These are phyloP conservation scores for Macropodus opercularis DNA, from an alignment of 2,797 vertebrate genomes.

Conservation along the genomic window DNA sequence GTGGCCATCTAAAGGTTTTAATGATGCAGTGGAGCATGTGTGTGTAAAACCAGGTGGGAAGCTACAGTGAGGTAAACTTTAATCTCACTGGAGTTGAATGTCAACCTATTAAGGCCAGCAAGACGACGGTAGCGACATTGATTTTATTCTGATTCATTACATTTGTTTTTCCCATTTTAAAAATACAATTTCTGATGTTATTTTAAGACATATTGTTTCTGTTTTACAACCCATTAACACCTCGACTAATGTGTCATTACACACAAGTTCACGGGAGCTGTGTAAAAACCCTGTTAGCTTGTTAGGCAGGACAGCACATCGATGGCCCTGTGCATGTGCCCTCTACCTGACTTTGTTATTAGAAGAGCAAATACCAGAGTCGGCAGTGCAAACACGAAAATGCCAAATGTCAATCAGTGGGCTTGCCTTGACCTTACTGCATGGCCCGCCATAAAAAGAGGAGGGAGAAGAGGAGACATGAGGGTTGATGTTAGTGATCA, in stretches of 20 bases:
- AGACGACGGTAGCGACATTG: constrained; percentile 21
- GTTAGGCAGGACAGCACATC: constrained; percentile 41
- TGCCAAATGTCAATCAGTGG: constrained; percentile 68
- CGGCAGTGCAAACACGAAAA: constrained; percentile 60
- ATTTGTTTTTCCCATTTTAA: not conserved
- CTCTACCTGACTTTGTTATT: constrained; percentile 69
- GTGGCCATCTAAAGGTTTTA: constrained; percentile 57
- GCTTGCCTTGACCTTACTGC: constrained; percentile 52
- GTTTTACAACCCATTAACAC: constrained; percentile 8
- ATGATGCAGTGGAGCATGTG: constrained; percentile 31
- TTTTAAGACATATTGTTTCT: too few species aligned
- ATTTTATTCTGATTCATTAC: constrained; percentile 25
- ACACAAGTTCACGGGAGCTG: not conserved
- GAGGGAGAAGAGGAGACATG: constrained; percentile 41
- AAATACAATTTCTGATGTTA: not conserved
- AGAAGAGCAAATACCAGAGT: constrained; percentile 65
- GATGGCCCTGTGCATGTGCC: constrained; percentile 37
- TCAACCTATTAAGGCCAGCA: constrained; percentile 50
- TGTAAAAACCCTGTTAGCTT: constrained; percentile 34
- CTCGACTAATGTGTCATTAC: not conserved
- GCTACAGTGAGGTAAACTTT: constrained; percentile 6
- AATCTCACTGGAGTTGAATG: constrained; percentile 39
- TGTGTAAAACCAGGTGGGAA: constrained; percentile 37
- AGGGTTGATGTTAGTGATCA: constrained; percentile 15
- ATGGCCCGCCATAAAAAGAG: not conserved